Evolutionary conservation across 2,113 vertebrate genomes (phyloP).

Genomic region (Poecilia latipinna): DNA sequence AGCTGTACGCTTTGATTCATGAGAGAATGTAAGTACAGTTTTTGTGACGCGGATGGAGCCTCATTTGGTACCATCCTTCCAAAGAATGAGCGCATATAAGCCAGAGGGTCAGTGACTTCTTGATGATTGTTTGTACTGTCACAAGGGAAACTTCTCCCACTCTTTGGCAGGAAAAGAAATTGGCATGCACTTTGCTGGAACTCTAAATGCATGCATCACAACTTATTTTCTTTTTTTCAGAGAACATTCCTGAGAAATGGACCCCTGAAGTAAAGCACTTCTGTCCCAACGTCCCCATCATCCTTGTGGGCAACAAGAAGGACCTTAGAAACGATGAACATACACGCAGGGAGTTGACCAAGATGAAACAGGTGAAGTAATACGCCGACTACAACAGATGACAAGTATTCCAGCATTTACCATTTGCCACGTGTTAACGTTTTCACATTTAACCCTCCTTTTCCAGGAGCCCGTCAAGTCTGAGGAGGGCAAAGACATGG

Average conservation of each 20-base stretch:
- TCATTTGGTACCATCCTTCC: not conserved
- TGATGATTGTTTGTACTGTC: constrained; percentile 21
- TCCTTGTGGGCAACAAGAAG: constrained; percentile 98
- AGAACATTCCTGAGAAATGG: constrained; percentile 99
- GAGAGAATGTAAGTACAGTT: too few species aligned
- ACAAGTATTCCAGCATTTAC: not conserved
- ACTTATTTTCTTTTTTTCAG: constrained; percentile 67
- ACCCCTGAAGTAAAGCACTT: constrained; percentile 98
- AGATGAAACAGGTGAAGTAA: constrained; percentile 93
- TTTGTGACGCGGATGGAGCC: not conserved
- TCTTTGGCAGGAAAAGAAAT: constrained; percentile 10
- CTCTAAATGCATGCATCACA: not conserved
- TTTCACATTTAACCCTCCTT: constrained; percentile 2
- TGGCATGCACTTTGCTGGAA: not conserved
- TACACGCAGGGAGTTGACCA: constrained; percentile 92
- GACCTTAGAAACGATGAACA: constrained; percentile 95
- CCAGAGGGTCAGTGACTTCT: constrained; percentile 22
- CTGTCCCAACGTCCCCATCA: constrained; percentile 97
- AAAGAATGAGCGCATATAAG: constrained; percentile 17
- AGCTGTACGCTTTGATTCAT: too few species aligned
- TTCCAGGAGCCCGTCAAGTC: constrained; percentile 91
- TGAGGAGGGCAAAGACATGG: constrained; percentile 97
- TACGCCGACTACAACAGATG: not conserved
- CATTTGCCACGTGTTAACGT: too few species aligned
- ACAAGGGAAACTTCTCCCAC: constrained; percentile 20